Conservation (phyloP, 2,888 invertebrate genomes). For the Drosophila fulvimacula region DNA sequence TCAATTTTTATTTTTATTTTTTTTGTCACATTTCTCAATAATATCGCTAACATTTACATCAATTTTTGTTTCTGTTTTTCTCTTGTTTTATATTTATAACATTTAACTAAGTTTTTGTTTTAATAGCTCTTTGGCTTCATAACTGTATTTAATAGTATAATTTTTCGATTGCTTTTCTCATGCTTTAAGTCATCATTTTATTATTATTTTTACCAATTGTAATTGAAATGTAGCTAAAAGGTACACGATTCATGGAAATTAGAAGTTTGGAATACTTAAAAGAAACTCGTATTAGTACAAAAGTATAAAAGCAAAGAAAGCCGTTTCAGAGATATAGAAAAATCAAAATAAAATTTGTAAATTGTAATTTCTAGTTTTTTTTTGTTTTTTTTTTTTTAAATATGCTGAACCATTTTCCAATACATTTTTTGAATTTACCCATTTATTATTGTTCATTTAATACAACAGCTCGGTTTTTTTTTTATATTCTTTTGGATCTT, state of each 20-base stretch:
- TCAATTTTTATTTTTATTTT: slow-evolving; percentile 40
- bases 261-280: slow-evolving; percentile 48
- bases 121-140: slow-evolving; percentile 67
- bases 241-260: slow-evolving; percentile 53
- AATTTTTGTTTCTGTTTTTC: slow-evolving; percentile 54
- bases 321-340: slow-evolving; percentile 9
- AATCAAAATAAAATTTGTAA: slow-evolving; percentile 23
- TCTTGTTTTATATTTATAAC: slow-evolving; percentile 74
- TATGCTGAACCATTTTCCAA: slow-evolving; percentile 39
- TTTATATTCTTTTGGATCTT: slow-evolving; percentile 38
- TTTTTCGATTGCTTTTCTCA: slow-evolving; percentile 63
- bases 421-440: slow-evolving; percentile 18
- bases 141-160: slow-evolving; percentile 63
- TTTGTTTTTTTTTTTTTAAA: neutral
- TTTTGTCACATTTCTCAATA: slow-evolving; percentile 79
- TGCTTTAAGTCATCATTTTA: slow-evolving; percentile 30
- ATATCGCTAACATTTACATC: slow-evolving; percentile 83
- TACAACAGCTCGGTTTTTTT: slow-evolving; percentile 69
- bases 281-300: slow-evolving; percentile 63
- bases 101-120: slow-evolving; percentile 80
- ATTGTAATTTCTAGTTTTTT: slow-evolving; percentile 20
- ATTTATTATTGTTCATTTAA: slow-evolving; percentile 72
- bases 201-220: slow-evolving; percentile 43
- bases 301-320: slow-evolving; percentile 74
- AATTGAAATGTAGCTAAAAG: slow-evolving; percentile 59